Base-by-base conservation (phyloP, 1,140 invertebrate species). In the Copidosoma floridanum region DNA sequence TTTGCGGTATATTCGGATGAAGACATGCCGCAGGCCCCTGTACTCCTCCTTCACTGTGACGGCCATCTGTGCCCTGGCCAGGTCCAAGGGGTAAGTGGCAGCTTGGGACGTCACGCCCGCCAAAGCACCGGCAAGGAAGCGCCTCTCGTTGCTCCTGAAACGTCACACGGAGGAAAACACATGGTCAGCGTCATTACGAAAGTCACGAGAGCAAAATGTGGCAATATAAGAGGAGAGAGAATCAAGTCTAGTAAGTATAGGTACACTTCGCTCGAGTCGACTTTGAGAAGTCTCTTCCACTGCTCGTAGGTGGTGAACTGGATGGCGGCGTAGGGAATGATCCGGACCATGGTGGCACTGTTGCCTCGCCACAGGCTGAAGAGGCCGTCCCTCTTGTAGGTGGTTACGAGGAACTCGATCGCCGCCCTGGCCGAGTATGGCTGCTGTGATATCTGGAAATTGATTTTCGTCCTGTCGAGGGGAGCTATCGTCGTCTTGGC, bases 301-400 rank as follows among this genome's bases (percentile, higher is more conserved):
- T 99, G 95, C 82, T 99, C 97, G 79, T 98, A 94, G 21, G 95
- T 87, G 0, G 94, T 90, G 76, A 98, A 99, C 79, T 99, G 97
- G 58, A 99, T 93, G 12, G 97, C 93, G 46, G 97, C 95, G 79
- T 99, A 98, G 2, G 97, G 97, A 37, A 98, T 83, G 64, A 99
- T 97, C 44, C 97, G 83, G 0, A 92, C 92, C 94, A 99, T 95
- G 0, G 96, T 99, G 1, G 97, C 97, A 63, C 93, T 95, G 83
- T 99, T 99, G 11, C 97, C 97, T 40, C 97, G 82, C 94, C 95
- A 99, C 60, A 99, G 79, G 58, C 89, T 89, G 7, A 88, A 64
- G 20, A 94, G 75, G 3, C 97, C 92, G 71, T 95, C 90, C 18
- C 82, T 84, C 65, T 80, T 80, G 57, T 88, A 88, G 20, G 88